Evolutionary conservation across 2,888 invertebrate species (phyloP).

Genomic region (Rutpela maculata): DNA sequence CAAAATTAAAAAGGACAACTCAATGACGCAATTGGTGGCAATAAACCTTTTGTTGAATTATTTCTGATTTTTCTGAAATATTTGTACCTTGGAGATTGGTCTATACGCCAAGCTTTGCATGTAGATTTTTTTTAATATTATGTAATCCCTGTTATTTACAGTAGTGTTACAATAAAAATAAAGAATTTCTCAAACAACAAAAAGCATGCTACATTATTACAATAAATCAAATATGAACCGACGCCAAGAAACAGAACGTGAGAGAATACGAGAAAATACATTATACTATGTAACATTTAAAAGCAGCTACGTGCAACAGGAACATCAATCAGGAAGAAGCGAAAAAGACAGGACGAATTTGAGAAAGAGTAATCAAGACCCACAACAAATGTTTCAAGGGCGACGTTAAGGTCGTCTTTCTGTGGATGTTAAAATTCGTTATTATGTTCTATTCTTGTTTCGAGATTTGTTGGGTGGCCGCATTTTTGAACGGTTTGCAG

Average conservation of each 20-base stretch:
- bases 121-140: too few relatives aligned
- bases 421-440: background rate
- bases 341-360: background rate
- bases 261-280: background rate
- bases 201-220: background rate
- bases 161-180: background rate
- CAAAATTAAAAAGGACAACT: too few relatives aligned
- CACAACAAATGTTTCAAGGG: background rate
- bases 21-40: too few relatives aligned
- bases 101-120: too few relatives aligned
- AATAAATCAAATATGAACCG: background rate
- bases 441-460: background rate
- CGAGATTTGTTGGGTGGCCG: too few relatives aligned
- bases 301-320: conserved; percentile 7
- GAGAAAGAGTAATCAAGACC: background rate
- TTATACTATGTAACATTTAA: conserved; percentile 1
- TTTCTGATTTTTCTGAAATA: too few relatives aligned
- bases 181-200: background rate
- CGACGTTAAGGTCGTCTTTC: background rate
- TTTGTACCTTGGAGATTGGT: too few relatives aligned
- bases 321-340: background rate
- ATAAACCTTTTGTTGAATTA: too few relatives aligned
- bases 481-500: too few relatives aligned
- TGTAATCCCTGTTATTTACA: too few relatives aligned
- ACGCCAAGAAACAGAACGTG: background rate